Conservation (phyloP, 2,888 invertebrate genomes). For the Spialia ferax region DNA sequence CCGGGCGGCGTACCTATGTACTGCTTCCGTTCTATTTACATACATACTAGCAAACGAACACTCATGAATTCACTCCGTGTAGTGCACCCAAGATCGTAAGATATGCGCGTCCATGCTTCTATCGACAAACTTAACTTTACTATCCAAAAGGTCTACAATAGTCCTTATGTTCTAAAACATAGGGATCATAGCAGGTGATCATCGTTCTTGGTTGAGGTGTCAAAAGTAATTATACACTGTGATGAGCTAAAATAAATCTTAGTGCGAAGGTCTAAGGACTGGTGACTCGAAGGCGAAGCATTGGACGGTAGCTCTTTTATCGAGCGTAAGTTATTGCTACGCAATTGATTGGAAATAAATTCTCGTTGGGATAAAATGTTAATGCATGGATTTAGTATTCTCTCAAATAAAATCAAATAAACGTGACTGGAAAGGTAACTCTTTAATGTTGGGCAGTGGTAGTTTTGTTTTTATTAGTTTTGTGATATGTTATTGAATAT, state of each 20-base stretch:
- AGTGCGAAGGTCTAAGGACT: constrained; percentile 43
- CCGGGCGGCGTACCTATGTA: constrained; percentile 63
- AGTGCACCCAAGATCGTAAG: constrained; percentile 74
- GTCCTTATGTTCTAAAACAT: constrained; percentile 46
- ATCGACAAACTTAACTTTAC: constrained; percentile 47
- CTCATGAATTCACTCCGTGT: constrained; percentile 79
- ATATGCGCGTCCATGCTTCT: constrained; percentile 73
- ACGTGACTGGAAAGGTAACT: background rate
- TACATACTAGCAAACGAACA: constrained; percentile 63
- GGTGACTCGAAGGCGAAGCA: constrained; percentile 47
- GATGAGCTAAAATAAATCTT: constrained; percentile 51
- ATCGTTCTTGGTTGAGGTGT: constrained; percentile 40
- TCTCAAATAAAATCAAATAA: constrained; percentile 18
- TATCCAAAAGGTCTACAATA: constrained; percentile 45
- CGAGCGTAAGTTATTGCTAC: constrained; percentile 57
- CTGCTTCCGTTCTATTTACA: constrained; percentile 82
- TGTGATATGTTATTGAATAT: too few species aligned
- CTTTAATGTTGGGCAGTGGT: background rate
- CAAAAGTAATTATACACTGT: constrained; percentile 48
- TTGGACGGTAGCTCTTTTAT: constrained; percentile 55
- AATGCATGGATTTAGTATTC: constrained; percentile 28
- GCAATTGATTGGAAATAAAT: constrained; percentile 61
- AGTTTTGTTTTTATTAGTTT: background rate
- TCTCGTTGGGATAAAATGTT: constrained; percentile 28
- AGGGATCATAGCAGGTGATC: constrained; percentile 39